Evolutionary conservation across 2,888 invertebrate genomes (phyloP).

Genomic region (Vandiemenella viatica): DNA sequence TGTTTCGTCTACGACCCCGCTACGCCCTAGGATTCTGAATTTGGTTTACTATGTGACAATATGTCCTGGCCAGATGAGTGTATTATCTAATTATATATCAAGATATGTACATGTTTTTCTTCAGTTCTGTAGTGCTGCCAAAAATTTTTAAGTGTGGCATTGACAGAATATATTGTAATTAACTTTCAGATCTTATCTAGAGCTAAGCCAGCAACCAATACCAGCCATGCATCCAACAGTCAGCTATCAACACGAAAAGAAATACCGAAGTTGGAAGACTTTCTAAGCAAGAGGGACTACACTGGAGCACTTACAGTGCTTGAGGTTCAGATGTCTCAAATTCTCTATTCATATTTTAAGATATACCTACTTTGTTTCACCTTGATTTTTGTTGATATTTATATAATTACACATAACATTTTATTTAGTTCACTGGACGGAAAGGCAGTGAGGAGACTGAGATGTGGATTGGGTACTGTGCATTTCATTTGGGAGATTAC

Average conservation of each 20-base stretch:
- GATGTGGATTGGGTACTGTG: constrained; percentile 87
- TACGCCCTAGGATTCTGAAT: no score
- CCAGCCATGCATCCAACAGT: constrained; percentile 27
- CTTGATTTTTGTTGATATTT: not conserved
- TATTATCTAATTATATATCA: no score
- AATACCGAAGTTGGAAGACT: constrained; percentile 77
- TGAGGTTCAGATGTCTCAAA: constrained; percentile 48
- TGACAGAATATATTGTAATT: no score
- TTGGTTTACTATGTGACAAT: no score
- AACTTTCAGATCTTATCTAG: constrained; percentile 61
- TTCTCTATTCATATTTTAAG: not conserved
- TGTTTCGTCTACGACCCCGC: no score
- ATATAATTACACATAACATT: not conserved
- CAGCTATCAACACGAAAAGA: constrained; percentile 28
- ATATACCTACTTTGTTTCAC: not conserved
- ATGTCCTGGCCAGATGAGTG: no score
- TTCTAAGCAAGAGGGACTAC: constrained; percentile 78
- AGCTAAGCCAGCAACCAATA: constrained; percentile 50
- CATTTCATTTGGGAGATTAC: constrained; percentile 91
- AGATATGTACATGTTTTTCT: no score
- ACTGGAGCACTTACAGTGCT: constrained; percentile 84
- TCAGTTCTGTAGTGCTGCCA: no score
- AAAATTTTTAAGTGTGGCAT: no score
- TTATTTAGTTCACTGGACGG: constrained; percentile 16
- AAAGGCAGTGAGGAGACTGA: constrained; percentile 16